Evolutionary conservation across 2,797 vertebrate genomes (phyloP).

Genomic region (Chrosomus eos): DNA sequence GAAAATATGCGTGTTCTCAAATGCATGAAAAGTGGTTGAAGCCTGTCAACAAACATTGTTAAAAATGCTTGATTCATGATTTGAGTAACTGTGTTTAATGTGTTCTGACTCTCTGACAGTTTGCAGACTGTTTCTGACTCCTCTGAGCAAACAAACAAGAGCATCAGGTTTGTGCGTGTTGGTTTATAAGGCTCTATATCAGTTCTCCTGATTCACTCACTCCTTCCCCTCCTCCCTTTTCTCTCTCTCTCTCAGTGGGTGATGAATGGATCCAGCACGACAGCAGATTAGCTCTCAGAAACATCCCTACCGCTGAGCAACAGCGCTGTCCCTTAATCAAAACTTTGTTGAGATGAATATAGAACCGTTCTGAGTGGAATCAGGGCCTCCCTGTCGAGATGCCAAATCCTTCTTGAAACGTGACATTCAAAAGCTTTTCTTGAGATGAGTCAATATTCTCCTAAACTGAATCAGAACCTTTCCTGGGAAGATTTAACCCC

Average conservation of each 20-base stretch:
- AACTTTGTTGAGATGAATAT: constrained; percentile 62
- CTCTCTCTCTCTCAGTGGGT: constrained; percentile 37
- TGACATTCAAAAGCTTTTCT: neutral
- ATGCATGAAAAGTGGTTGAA: neutral
- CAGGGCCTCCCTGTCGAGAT: neutral
- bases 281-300: constrained; percentile 34
- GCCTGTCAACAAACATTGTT: neutral
- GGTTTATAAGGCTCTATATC: constrained; percentile 11
- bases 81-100: constrained; percentile 15
- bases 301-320: constrained; percentile 27
- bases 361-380: neutral
- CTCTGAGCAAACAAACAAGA: neutral
- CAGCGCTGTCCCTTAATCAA: constrained; percentile 59
- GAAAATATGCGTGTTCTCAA: neutral
- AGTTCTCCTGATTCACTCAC: constrained; percentile 20
- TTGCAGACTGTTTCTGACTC: constrained; percentile 6
- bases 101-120: constrained; percentile 31
- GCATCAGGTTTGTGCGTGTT: neutral
- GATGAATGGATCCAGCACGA: constrained; percentile 38
- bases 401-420: neutral
- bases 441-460: neutral
- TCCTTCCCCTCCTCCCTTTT: constrained; percentile 6
- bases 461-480: neutral
- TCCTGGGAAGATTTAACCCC: neutral
- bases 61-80: neutral